Conservation (phyloP, 2,888 invertebrate species). For the Xestia sexstrigata region DNA sequence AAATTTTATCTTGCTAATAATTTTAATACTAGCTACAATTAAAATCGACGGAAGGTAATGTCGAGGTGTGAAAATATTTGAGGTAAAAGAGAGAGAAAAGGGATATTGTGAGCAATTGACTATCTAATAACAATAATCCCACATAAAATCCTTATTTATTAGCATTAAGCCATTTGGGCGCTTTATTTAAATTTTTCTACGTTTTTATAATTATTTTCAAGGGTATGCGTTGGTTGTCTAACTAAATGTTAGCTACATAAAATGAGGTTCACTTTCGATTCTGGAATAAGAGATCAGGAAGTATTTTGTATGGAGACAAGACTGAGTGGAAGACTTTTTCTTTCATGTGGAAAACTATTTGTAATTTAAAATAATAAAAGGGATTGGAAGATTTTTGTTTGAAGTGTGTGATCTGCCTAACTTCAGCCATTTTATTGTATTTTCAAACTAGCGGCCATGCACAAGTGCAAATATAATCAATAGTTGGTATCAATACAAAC, state of each 20-base stretch:
- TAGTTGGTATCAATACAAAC: neutral
- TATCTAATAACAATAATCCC: slow-evolving; percentile 66
- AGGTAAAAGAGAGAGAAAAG: slow-evolving; percentile 60
- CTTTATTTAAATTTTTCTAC: slow-evolving; percentile 16
- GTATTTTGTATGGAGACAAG: slow-evolving; percentile 73
- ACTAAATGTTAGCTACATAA: slow-evolving; percentile 72
- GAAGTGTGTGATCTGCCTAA: neutral
- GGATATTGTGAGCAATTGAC: slow-evolving; percentile 67
- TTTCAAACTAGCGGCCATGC: neutral
- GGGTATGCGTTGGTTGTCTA: slow-evolving; percentile 31
- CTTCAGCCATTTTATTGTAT: neutral
- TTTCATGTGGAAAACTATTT: slow-evolving; percentile 39
- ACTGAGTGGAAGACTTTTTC: slow-evolving; percentile 77
- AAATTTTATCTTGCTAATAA: slow-evolving; percentile 66
- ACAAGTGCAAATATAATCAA: neutral
- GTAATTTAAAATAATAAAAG: neutral
- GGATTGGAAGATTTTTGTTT: neutral
- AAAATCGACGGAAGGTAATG: slow-evolving; percentile 59
- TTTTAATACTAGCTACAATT: slow-evolving; percentile 65
- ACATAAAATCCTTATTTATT: slow-evolving; percentile 52
- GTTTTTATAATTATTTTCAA: slow-evolving; percentile 31
- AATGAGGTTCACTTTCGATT: slow-evolving; percentile 82
- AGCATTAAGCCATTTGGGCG: slow-evolving; percentile 29
- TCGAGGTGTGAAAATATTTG: slow-evolving; percentile 64
- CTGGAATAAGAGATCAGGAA: slow-evolving; percentile 83